A percentile compares a stretch with the other conserved stretches of the same genome.
These are phyloP conservation scores for Aporophyla lueneburgensis DNA, from an alignment of 2,888 invertebrate genomes.

Conservation along the genomic window DNA sequence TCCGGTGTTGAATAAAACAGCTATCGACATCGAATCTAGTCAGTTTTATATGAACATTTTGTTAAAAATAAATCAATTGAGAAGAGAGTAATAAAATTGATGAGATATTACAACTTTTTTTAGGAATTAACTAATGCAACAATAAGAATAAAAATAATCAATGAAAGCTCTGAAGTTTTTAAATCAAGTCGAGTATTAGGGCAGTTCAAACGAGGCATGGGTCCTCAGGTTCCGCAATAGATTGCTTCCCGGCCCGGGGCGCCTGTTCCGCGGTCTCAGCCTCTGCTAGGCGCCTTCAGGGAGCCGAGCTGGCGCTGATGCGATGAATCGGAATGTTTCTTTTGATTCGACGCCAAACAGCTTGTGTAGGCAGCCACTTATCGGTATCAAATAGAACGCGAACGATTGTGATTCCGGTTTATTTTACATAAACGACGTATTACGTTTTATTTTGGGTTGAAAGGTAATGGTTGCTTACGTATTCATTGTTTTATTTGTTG, in stretches of 20 bases:
- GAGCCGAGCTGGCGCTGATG: slow-evolving; percentile 68
- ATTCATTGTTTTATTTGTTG: slow-evolving; percentile 5
- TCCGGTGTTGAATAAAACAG: not conserved
- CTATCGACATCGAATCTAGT: not conserved
- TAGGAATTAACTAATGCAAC: not conserved
- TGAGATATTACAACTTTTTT: not conserved
- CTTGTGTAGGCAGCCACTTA: slow-evolving; percentile 56
- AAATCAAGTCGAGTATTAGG: slow-evolving; percentile 14
- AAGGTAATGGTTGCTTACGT: slow-evolving; percentile 31
- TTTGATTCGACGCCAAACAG: slow-evolving; percentile 69
- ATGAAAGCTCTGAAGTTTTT: not conserved
- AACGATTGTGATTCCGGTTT: slow-evolving; percentile 34
- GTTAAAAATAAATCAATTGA: not conserved
- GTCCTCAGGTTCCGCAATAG: slow-evolving; percentile 67
- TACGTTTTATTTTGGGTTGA: slow-evolving; percentile 31
- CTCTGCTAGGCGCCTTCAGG: slow-evolving; percentile 61
- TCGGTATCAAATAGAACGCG: slow-evolving; percentile 48
- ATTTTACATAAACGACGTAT: slow-evolving; percentile 44
- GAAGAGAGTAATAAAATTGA: too few relatives aligned
- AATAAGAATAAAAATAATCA: too few relatives aligned
- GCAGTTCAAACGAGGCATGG: slow-evolving; percentile 66
- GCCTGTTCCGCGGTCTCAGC: slow-evolving; percentile 63
- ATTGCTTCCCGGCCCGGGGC: slow-evolving; percentile 75
- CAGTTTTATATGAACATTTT: not conserved
- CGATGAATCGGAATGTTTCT: slow-evolving; percentile 70